phyloP scores from a whole-genome alignment of 2,888 invertebrate genomes.

The Escarpia spicata region DNA sequence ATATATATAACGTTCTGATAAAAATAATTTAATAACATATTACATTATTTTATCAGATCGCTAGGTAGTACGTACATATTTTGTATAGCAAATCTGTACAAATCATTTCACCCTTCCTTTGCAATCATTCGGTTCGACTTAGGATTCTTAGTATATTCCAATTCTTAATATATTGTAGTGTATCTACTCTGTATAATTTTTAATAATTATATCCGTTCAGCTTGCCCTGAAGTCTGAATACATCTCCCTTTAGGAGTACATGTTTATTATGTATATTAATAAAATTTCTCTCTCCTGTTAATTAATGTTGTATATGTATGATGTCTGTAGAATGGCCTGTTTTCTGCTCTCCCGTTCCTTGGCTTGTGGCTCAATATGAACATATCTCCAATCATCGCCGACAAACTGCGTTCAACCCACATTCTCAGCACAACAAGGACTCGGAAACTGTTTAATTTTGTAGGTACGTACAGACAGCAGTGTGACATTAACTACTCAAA shows the following conservation, averaged over 20 bases:
- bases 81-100: too few relatives aligned
- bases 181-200: too few relatives aligned
- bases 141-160: too few relatives aligned
- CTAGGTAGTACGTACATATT: too few relatives aligned
- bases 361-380: constrained; percentile 54
- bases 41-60: too few relatives aligned
- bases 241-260: not conserved
- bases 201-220: too few relatives aligned
- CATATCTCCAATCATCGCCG: constrained; percentile 56
- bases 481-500: not conserved
- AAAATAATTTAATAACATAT: too few relatives aligned
- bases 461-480: constrained; percentile 34
- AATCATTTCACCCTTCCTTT: too few relatives aligned
- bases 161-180: too few relatives aligned
- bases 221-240: too few relatives aligned
- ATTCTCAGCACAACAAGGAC: constrained; percentile 48
- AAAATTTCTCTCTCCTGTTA: not conserved
- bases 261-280: constrained; percentile 25
- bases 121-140: too few relatives aligned
- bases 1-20: too few relatives aligned
- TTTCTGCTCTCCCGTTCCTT: constrained; percentile 45
- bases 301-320: constrained; percentile 23
- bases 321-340: constrained; percentile 42
- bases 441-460: constrained; percentile 50
- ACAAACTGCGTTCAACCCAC: constrained; percentile 44